Conservation (phyloP, 2,888 invertebrate species). For the Melanostoma scalare region DNA sequence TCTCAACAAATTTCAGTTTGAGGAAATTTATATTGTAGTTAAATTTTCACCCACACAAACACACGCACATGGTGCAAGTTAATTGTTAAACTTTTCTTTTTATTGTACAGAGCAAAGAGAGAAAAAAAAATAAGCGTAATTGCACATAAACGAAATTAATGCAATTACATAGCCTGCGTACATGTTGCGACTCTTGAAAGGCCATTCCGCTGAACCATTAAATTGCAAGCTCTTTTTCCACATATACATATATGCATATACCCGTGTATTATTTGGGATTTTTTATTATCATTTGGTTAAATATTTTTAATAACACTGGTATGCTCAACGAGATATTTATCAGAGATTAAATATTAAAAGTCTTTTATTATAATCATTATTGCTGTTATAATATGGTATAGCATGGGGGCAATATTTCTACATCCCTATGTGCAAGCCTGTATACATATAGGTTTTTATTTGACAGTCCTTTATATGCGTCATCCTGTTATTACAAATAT, state of each 20-base stretch:
- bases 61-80: constrained; percentile 1
- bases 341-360: constrained; percentile 67
- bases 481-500: too few relatives aligned
- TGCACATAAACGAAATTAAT: constrained; percentile 69
- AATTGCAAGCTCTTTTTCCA: constrained; percentile 47
- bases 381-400: not conserved
- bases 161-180: constrained; percentile 47
- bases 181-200: constrained; percentile 44
- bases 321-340: constrained; percentile 53
- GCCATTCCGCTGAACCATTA: constrained; percentile 53
- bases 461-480: too few relatives aligned
- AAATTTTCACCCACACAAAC: constrained; percentile 8
- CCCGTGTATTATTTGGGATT: constrained; percentile 13
- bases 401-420: too few relatives aligned
- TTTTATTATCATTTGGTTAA: constrained; percentile 46
- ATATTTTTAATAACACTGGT: constrained; percentile 66
- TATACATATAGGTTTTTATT: too few relatives aligned
- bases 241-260: not conserved
- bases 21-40: constrained; percentile 59
- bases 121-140: constrained; percentile 55
- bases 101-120: not conserved
- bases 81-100: constrained; percentile 9
- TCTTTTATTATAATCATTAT: constrained; percentile 59
- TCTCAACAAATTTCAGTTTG: constrained; percentile 62
- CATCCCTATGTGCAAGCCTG: too few relatives aligned